phyloP scores from a whole-genome alignment of 2,797 vertebrate genomes.

The Rallus crepitans region DNA sequence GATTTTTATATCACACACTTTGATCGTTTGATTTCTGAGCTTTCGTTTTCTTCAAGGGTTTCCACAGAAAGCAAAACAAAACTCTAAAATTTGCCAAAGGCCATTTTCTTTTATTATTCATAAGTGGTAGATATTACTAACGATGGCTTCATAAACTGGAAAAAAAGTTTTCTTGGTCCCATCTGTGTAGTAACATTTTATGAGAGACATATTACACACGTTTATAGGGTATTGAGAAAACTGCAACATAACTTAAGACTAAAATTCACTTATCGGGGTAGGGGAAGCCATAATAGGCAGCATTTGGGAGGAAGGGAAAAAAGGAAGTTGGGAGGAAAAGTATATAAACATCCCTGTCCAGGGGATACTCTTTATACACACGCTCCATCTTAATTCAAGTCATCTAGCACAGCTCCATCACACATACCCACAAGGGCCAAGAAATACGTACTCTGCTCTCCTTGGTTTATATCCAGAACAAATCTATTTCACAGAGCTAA shows the following conservation, averaged over 20 bases:
- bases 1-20: neutral
- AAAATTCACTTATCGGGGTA: conserved; percentile 1
- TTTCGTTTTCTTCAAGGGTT: conserved; percentile 15
- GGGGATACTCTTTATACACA: neutral
- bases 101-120: conserved; percentile 61
- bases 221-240: neutral
- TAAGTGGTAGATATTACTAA: conserved; percentile 57
- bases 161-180: conserved; percentile 39
- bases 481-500: conserved; percentile 58
- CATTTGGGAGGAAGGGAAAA: conserved; percentile 5
- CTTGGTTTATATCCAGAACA: conserved; percentile 35
- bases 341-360: neutral
- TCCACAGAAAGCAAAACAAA: conserved; percentile 43
- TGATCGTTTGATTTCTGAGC: neutral
- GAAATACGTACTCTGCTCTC: neutral
- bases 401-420: neutral
- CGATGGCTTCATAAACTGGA: conserved; percentile 28
- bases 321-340: neutral
- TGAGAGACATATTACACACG: conserved; percentile 27
- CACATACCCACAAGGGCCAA: neutral
- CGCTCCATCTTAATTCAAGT: conserved; percentile 31
- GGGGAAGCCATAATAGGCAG: neutral
- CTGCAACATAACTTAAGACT: neutral
- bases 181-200: conserved; percentile 53
- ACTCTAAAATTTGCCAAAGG: neutral